phyloP scores from a whole-genome alignment of 2,888 invertebrate species.

The Euplexia lucipara region DNA sequence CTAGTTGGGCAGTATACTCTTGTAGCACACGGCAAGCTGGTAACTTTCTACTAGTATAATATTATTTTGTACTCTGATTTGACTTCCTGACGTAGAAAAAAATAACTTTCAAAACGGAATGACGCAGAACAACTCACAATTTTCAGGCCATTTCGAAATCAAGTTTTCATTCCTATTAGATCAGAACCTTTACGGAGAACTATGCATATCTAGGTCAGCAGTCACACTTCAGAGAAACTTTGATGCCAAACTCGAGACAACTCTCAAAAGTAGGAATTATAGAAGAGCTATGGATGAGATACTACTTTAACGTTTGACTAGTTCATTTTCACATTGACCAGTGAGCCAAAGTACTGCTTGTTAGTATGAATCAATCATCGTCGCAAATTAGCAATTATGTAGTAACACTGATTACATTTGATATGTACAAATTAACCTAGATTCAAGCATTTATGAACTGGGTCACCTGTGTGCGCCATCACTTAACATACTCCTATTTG shows the following conservation, averaged over 20 bases:
- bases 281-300: conserved; percentile 48
- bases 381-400: conserved; percentile 26
- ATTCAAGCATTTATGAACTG: conserved; percentile 30
- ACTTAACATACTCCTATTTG: conserved; percentile 4
- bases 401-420: conserved; percentile 23
- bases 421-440: conserved; percentile 36
- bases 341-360: not conserved
- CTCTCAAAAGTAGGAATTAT: conserved; percentile 50
- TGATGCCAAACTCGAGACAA: conserved; percentile 36
- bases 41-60: too few relatives aligned
- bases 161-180: conserved; percentile 21
- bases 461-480: conserved; percentile 25
- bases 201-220: conserved; percentile 47
- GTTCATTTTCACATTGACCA: conserved; percentile 7
- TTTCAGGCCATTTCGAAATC: conserved; percentile 7
- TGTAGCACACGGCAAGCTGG: too few relatives aligned
- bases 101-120: too few relatives aligned
- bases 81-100: too few relatives aligned
- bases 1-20: too few relatives aligned
- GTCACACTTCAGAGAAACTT: conserved; percentile 43
- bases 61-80: too few relatives aligned
- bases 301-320: conserved; percentile 40
- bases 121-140: not conserved
- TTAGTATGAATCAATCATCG: conserved; percentile 22
- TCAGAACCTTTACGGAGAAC: conserved; percentile 32